Conservation (phyloP, 2,797 vertebrate genomes). For the Gastrophryne carolinensis region DNA sequence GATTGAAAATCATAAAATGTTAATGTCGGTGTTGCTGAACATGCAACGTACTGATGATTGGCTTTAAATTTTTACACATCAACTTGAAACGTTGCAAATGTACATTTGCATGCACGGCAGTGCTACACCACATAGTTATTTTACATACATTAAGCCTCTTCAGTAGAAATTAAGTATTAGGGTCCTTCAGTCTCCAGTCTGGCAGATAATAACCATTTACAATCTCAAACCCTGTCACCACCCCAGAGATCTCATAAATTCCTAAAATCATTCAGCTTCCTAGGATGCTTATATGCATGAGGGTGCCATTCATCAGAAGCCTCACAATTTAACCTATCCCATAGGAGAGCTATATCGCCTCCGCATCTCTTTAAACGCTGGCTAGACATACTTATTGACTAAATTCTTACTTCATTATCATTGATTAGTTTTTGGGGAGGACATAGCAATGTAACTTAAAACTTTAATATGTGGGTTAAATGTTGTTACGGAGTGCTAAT, state of each 20-base stretch:
- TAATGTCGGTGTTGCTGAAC: not conserved
- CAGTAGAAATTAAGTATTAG: constrained; percentile 37
- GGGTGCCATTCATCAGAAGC: constrained; percentile 40
- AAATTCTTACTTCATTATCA: constrained; percentile 49
- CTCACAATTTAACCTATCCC: constrained; percentile 32
- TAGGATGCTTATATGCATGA: constrained; percentile 2
- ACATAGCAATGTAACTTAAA: constrained; percentile 22
- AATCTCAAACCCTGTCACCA: constrained; percentile 22
- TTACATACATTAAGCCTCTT: constrained; percentile 41
- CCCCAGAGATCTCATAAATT: constrained; percentile 34
- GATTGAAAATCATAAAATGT: not conserved
- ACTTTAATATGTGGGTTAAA: not conserved
- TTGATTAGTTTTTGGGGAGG: constrained; percentile 43
- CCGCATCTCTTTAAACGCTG: constrained; percentile 11
- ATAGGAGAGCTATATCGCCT: constrained; percentile 31
- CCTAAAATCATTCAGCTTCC: constrained; percentile 13
- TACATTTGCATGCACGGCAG: not conserved
- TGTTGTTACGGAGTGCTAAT: no score
- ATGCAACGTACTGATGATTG: not conserved
- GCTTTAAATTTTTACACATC: not conserved
- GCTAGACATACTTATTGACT: constrained; percentile 39
- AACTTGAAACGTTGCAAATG: not conserved
- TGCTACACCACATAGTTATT: constrained; percentile 8
- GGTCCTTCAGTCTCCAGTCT: constrained; percentile 6
- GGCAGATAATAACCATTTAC: constrained; percentile 45